Conservation (phyloP, 2,888 invertebrate species). For the Parnassius apollo region DNA sequence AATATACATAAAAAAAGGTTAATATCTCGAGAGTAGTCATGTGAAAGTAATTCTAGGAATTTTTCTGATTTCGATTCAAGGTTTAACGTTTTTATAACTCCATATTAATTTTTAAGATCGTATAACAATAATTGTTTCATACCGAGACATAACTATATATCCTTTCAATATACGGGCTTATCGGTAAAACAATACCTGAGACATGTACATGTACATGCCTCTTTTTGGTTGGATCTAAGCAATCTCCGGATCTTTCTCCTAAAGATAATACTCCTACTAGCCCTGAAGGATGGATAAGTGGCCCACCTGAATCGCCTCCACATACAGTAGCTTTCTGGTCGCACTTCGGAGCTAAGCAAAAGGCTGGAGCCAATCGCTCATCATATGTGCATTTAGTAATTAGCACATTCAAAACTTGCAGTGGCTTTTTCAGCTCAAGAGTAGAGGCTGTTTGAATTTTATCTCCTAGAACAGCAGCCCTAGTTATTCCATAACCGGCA, state of each 20-base stretch:
- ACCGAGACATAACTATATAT: conserved; percentile 4
- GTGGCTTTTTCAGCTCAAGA: conserved; percentile 1
- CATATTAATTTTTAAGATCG: too few species aligned
- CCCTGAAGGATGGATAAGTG: conserved; percentile 14
- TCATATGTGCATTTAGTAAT: conserved; percentile 3
- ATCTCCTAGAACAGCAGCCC: not conserved
- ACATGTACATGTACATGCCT: not conserved
- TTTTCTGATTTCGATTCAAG: too few species aligned
- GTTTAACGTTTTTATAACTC: too few species aligned
- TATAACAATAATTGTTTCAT: not conserved
- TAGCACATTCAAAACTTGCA: conserved; percentile 12
- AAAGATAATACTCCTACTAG: conserved; percentile 7
- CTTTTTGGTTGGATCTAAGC: not conserved
- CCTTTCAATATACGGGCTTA: conserved; percentile 14
- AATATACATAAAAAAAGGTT: too few species aligned
- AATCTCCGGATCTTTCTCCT: not conserved
- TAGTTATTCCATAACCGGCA: conserved; percentile 13
- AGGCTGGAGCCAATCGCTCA: not conserved
- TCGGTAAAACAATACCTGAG: conserved; percentile 1
- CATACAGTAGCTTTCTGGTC: not conserved
- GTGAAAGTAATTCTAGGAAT: too few species aligned
- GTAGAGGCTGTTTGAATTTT: not conserved
- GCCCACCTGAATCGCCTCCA: conserved; percentile 18
- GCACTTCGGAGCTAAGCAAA: conserved; percentile 11
- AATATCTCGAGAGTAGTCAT: too few species aligned